A percentile compares a stretch with the other conserved stretches of the same genome.
These are phyloP conservation scores for Tenodera sinensis DNA, from an alignment of 2,888 invertebrate genomes.

Conservation along the genomic window DNA sequence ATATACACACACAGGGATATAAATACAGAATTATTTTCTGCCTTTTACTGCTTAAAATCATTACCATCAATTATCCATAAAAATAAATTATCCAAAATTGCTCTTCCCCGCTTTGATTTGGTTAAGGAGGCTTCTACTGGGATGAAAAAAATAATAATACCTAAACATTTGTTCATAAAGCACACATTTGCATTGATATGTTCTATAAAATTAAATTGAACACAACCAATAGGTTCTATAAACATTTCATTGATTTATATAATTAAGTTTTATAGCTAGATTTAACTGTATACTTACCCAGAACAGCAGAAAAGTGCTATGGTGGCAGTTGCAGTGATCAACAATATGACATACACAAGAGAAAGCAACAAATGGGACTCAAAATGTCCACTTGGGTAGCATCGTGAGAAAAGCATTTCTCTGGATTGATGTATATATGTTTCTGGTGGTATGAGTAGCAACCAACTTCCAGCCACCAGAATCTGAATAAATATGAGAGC, in stretches of 20 bases:
- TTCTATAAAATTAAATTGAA: too few relatives aligned
- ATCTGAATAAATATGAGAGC: slow-evolving; percentile 44
- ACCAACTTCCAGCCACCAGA: slow-evolving; percentile 45
- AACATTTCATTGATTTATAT: neutral
- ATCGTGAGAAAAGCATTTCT: slow-evolving; percentile 20
- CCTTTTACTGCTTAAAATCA: too few relatives aligned
- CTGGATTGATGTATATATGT: slow-evolving; percentile 2
- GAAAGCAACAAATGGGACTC: slow-evolving; percentile 31
- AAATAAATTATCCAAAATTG: too few relatives aligned
- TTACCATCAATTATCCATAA: too few relatives aligned
- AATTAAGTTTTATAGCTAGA: neutral
- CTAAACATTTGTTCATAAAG: too few relatives aligned
- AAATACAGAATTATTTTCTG: too few relatives aligned
- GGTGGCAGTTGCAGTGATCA: slow-evolving; percentile 25
- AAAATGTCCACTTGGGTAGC: slow-evolving; percentile 27
- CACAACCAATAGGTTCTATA: too few relatives aligned
- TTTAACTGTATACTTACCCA: slow-evolving; percentile 14
- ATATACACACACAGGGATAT: too few relatives aligned
- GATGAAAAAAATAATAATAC: too few relatives aligned
- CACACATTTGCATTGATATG: too few relatives aligned
- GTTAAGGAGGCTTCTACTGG: too few relatives aligned
- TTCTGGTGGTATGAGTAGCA: slow-evolving; percentile 42
- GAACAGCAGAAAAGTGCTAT: slow-evolving; percentile 26
- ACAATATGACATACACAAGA: slow-evolving; percentile 28
- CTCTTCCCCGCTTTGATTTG: too few relatives aligned